Evolutionary conservation across 2,797 vertebrate genomes (phyloP), one percentile per base, ranked within the genome.

Genomic region (Poliocrania exsul): DNA sequence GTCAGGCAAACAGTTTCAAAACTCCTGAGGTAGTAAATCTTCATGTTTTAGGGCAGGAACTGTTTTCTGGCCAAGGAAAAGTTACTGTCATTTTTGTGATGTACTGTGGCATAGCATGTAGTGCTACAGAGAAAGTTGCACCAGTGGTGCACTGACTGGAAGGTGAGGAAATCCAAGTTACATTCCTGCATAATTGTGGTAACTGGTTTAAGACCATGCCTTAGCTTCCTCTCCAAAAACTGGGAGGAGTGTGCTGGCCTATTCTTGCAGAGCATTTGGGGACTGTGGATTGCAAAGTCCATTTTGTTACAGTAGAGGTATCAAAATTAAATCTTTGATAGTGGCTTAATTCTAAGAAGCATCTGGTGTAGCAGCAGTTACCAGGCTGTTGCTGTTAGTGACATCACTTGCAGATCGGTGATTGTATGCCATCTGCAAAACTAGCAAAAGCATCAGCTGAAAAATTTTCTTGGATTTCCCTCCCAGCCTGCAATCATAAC

Each of bases 261-360:
- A 17, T 16, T 62, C 20, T n/a, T 83, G 40, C 33, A 42, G 28
- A 42, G 40, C 0, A 0, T 66, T 79, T 75, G 24, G 38, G 49
- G 42, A 25, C 53, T 74, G 26, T 78, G 71, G 40, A 80, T 92
- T 16, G 66, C 33, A n/a, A 93, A 83, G n/a, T 49, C 47, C 3
- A 2, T 80, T 92, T 95, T 77, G 13, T 83, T 95, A 38, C 65
- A 44, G 53, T 16, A 66, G 80, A 54, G 37, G 38, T 62, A 88
- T 87, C 92, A 66, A 17, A 44, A 66, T 90, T 47, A 65, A 56
- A 8, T 90, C 53, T 92, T 69, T 67, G 87, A 69, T 71, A 92
- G 72, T 74, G 24, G 64, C 57, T 81, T 95, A 94, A 95, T 94
- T 82, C 61, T 86, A 62, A 47, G 75, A 69, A 95, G 65, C 91